These are phyloP conservation scores for Tursiops truncatus DNA, from an alignment of 2,113 vertebrate species.

Conservation along the genomic window DNA sequence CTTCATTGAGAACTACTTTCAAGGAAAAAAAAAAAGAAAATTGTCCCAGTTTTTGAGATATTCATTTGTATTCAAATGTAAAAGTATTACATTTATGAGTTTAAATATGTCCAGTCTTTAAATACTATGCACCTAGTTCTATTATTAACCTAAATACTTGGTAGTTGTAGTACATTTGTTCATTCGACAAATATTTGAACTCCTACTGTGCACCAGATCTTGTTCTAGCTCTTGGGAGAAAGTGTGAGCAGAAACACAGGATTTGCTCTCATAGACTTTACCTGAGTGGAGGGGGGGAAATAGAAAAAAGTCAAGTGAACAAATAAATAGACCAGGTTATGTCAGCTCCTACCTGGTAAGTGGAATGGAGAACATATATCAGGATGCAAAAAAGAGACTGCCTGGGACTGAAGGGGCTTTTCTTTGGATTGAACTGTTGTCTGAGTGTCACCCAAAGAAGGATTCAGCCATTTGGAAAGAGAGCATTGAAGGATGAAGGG, in stretches of 20 bases:
- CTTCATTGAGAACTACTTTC: not conserved
- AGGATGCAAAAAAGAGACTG: not conserved
- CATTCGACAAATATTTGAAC: not conserved
- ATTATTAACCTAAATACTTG: not conserved
- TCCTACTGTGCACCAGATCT: not conserved
- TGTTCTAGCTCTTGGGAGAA: not conserved
- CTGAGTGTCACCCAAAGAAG: not conserved
- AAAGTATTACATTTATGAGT: not conserved
- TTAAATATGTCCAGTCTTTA: not conserved
- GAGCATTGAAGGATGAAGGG: not conserved
- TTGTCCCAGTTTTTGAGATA: not conserved
- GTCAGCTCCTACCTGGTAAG: not conserved
- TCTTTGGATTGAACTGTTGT: not conserved
- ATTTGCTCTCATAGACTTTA: not conserved
- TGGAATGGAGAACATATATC: not conserved
- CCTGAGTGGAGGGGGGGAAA: not conserved
- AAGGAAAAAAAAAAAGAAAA: not conserved
- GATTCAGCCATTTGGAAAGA: not conserved
- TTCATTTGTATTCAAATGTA: not conserved
- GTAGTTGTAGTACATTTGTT: not conserved
- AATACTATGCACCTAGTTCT: not conserved
- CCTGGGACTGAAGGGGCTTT: not conserved
- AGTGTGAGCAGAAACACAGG: not conserved
- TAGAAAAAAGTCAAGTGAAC: not conserved
- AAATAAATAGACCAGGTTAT: not conserved